Conservation (phyloP, 2,113 vertebrate species). For the Oxygymnocypris stewartii region DNA sequence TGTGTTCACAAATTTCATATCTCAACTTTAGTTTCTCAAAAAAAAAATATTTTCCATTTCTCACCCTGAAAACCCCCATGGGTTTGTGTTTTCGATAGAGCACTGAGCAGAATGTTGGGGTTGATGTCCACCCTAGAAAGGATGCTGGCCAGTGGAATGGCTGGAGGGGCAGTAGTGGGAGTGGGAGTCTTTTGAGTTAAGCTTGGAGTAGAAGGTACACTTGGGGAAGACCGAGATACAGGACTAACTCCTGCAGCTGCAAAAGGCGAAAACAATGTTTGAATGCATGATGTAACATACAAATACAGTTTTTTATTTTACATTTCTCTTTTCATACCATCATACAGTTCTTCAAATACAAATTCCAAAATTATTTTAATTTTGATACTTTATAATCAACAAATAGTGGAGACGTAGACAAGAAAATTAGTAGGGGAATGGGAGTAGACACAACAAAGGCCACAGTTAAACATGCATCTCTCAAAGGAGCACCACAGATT, state of each 20-base stretch:
- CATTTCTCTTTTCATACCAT: neutral
- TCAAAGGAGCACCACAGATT: neutral
- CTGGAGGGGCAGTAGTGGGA: slow-evolving; percentile 65
- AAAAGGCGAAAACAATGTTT: neutral
- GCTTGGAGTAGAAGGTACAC: slow-evolving; percentile 72
- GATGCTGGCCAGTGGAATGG: slow-evolving; percentile 83
- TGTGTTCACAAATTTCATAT: neutral
- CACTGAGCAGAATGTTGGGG: slow-evolving; percentile 85
- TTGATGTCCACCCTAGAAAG: slow-evolving; percentile 92
- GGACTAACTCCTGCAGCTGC: slow-evolving; percentile 75
- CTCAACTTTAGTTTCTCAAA: neutral
- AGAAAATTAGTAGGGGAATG: neutral
- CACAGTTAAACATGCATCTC: neutral
- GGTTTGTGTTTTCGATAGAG: slow-evolving; percentile 89
- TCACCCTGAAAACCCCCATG: slow-evolving; percentile 84
- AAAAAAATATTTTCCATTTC: neutral
- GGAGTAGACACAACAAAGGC: neutral
- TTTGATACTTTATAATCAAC: neutral
- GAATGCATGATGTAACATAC: neutral
- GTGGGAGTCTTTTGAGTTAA: slow-evolving; percentile 69
- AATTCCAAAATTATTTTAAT: neutral
- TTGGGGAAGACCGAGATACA: slow-evolving; percentile 75
- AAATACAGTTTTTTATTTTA: neutral
- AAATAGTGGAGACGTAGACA: neutral
- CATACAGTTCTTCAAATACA: neutral